A percentile compares a stretch with the other conserved stretches of the same genome.
These are phyloP conservation scores for Mastomys coucha DNA, from an alignment of 2,113 vertebrate species.

Conservation along the genomic window DNA sequence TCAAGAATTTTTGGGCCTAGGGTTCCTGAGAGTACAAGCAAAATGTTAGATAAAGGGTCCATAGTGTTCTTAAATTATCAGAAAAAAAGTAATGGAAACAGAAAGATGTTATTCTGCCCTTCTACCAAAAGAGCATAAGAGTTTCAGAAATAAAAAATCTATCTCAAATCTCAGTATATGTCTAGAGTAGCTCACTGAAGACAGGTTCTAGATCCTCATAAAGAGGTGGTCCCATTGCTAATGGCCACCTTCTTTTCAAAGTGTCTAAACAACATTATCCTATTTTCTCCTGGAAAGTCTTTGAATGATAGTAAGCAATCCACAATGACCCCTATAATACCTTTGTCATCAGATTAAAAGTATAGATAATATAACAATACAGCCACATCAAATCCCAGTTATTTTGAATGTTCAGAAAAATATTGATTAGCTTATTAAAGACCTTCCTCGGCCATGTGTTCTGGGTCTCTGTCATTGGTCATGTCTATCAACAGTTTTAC, in stretches of 20 bases:
- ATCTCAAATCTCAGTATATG: neutral
- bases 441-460: neutral
- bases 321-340: neutral
- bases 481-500: neutral
- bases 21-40: constrained; percentile 25
- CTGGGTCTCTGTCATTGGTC: neutral
- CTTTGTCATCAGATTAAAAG: constrained; percentile 35
- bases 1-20: neutral
- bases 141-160: neutral
- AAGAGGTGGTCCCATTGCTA: neutral
- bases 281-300: constrained; percentile 21
- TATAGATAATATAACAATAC: neutral
- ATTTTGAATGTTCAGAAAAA: constrained; percentile 45
- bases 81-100: neutral
- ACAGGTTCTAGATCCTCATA: constrained; percentile 30
- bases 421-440: neutral
- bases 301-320: constrained; percentile 20
- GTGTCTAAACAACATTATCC: constrained; percentile 23
- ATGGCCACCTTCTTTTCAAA: neutral
- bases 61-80: neutral
- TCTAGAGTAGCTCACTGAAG: neutral
- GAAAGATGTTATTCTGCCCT: neutral
- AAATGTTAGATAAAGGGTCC: neutral
- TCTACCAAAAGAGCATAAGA: neutral
- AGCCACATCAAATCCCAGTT: neutral